phyloP scores from a whole-genome alignment of 2,797 vertebrate genomes.

The Nothura maculosa region DNA sequence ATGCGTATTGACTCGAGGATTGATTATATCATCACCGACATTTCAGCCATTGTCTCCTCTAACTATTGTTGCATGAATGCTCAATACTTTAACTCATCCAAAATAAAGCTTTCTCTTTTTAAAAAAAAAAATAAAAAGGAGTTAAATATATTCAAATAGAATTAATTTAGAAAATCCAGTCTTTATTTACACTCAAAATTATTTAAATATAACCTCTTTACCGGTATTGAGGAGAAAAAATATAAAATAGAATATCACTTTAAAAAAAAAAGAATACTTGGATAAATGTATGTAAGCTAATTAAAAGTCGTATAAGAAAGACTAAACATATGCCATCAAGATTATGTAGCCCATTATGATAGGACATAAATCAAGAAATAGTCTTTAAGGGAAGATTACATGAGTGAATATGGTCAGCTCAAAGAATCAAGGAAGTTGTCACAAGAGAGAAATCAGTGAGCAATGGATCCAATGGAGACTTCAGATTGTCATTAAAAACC shows the following conservation, averaged over 20 bases:
- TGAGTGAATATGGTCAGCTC: background rate
- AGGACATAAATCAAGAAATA: background rate
- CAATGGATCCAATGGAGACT: background rate
- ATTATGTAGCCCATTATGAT: background rate
- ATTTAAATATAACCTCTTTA: background rate
- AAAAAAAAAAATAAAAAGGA: too few relatives aligned
- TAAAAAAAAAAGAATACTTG: background rate
- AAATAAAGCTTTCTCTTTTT: background rate
- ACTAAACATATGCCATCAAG: background rate
- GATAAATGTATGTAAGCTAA: background rate
- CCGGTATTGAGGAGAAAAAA: background rate
- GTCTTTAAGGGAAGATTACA: background rate
- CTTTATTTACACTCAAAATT: background rate
- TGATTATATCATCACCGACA: background rate
- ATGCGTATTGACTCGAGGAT: background rate
- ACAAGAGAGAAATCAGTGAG: background rate
- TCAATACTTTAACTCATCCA: background rate
- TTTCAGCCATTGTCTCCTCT: background rate
- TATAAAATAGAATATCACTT: background rate
- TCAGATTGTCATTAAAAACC: background rate
- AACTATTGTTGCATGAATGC: background rate
- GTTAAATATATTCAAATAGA: background rate
- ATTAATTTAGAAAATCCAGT: background rate
- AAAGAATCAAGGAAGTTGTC: background rate
- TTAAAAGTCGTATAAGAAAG: background rate